These are phyloP conservation scores for Paelopatides confundens DNA, from an alignment of 53 echinoderm and acorn worm species.

Conservation along the genomic window DNA sequence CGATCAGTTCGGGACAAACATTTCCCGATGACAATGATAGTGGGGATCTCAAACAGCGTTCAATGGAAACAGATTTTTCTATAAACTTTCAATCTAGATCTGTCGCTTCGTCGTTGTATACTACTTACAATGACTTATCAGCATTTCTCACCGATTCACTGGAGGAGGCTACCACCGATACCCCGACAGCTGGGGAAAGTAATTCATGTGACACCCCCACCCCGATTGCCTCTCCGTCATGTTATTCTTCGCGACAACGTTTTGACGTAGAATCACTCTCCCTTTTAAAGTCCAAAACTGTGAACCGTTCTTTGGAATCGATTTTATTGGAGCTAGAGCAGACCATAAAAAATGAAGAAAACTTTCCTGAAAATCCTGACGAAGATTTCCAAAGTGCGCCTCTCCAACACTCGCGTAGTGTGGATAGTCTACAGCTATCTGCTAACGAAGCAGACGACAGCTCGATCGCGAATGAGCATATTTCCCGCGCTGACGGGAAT, in stretches of 20 bases:
- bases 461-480: background rate
- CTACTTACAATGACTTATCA: slow-evolving; percentile 85
- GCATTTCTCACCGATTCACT: slow-evolving; percentile 31
- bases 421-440: background rate
- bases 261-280: slow-evolving; percentile 16
- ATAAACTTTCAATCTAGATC: slow-evolving; percentile 69
- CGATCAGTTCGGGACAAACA: slow-evolving; percentile 7
- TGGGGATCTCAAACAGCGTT: slow-evolving; percentile 19
- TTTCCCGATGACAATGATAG: slow-evolving; percentile 5
- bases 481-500: slow-evolving; percentile 30
- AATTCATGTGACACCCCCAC: background rate
- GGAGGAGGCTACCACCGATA: background rate
- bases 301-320: slow-evolving; percentile 34
- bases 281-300: slow-evolving; percentile 12
- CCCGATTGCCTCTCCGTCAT: background rate
- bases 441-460: background rate
- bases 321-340: slow-evolving; percentile 9
- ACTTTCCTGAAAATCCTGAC: background rate
- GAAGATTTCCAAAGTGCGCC: slow-evolving; percentile 43
- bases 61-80: slow-evolving; percentile 69
- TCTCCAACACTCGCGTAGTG: slow-evolving; percentile 26
- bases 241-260: background rate
- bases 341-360: background rate
- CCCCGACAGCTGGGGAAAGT: background rate
- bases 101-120: slow-evolving; percentile 81